A percentile compares a stretch with the other conserved stretches of the same genome.
These are phyloP conservation scores for Campopleginae sp. DNA, from an alignment of 2,888 invertebrate genomes.

Conservation along the genomic window DNA sequence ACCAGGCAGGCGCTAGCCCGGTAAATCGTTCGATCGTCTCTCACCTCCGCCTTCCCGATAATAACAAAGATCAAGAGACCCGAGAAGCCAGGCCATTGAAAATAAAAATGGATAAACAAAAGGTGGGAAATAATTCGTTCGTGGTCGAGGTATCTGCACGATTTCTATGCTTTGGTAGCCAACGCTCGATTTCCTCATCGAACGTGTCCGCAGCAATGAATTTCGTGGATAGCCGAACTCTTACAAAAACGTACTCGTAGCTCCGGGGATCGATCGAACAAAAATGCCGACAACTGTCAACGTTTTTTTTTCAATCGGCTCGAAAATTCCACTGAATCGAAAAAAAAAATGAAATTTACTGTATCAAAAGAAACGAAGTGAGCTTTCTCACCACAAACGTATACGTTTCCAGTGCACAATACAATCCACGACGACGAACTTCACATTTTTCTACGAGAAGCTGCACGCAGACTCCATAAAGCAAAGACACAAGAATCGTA, in stretches of 20 bases:
- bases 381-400: too few relatives aligned
- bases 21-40: constrained; percentile 54
- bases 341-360: too few relatives aligned
- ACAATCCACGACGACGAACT: neutral
- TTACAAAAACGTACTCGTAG: neutral
- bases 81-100: constrained; percentile 22
- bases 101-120: constrained; percentile 25
- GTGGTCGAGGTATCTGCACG: constrained; percentile 46
- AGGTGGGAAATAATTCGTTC: constrained; percentile 37
- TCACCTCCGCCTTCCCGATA: constrained; percentile 40
- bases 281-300: neutral
- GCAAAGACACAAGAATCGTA: constrained; percentile 29
- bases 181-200: constrained; percentile 46
- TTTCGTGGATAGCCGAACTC: constrained; percentile 10
- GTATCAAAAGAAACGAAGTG: too few relatives aligned
- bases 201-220: constrained; percentile 34
- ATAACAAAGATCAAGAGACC: constrained; percentile 41
- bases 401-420: neutral
- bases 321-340: neutral
- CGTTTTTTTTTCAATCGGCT: too few relatives aligned
- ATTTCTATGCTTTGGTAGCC: constrained; percentile 45
- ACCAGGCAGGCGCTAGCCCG: constrained; percentile 47
- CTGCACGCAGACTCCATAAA: constrained; percentile 38
- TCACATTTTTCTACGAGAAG: neutral
- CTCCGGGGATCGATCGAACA: neutral